These are phyloP conservation scores for Coendou prehensilis DNA, from an alignment of 2,797 vertebrate species.

Conservation along the genomic window DNA sequence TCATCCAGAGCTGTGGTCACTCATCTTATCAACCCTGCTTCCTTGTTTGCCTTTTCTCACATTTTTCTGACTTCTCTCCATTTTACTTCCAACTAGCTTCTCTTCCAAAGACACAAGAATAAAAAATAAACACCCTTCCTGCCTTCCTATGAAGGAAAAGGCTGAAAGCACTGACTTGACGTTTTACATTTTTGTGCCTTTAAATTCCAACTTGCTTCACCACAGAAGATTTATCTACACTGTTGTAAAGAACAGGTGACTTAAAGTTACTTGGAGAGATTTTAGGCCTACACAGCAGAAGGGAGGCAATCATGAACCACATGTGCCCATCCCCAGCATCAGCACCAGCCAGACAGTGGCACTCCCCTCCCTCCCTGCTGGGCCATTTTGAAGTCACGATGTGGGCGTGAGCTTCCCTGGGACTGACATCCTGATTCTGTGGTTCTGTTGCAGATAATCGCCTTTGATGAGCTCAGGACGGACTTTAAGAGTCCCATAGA, in stretches of 20 bases:
- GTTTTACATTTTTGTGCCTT: not conserved
- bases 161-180: not conserved
- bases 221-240: not conserved
- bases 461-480: constrained; percentile 97
- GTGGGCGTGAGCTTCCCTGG: not conserved
- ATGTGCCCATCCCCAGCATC: not conserved
- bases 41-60: not conserved
- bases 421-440: not conserved
- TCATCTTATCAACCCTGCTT: not conserved
- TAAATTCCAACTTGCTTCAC: not conserved
- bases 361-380: not conserved
- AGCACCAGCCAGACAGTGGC: not conserved
- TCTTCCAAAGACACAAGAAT: not conserved
- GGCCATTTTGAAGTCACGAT: not conserved
- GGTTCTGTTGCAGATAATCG: constrained; percentile 94
- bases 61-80: not conserved
- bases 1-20: not conserved
- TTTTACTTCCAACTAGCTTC: not conserved
- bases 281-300: not conserved
- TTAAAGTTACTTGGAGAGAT: not conserved
- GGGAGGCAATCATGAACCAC: not conserved
- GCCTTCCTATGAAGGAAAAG: not conserved
- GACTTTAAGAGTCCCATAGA: constrained; percentile 99
- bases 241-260: not conserved
- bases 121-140: not conserved